Conservation (phyloP, 2,113 vertebrate species). For the Gavialis gangeticus region DNA sequence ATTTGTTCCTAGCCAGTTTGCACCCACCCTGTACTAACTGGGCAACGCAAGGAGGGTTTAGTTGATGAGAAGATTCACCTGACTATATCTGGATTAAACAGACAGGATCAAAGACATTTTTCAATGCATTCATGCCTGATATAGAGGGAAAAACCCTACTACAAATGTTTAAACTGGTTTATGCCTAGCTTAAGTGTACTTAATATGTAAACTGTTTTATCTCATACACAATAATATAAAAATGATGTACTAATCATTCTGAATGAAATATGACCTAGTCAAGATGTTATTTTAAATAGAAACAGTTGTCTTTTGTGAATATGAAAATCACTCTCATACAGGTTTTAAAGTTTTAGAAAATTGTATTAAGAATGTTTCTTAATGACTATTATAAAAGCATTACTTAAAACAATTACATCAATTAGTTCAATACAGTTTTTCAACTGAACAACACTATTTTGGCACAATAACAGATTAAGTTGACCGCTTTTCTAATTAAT, state of each 20-base stretch:
- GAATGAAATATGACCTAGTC: neutral
- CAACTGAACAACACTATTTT: constrained; percentile 47
- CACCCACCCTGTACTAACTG: neutral
- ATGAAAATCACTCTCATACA: constrained; percentile 20
- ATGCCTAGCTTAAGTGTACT: neutral
- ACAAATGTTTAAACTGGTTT: neutral
- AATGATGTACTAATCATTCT: constrained; percentile 12
- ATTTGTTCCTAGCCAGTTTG: neutral
- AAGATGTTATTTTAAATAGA: constrained; percentile 11
- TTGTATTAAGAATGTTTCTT: constrained; percentile 25
- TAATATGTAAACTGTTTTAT: neutral
- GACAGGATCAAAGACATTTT: neutral
- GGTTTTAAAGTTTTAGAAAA: constrained; percentile 43
- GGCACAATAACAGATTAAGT: constrained; percentile 17
- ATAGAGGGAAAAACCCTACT: neutral
- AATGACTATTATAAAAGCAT: neutral
- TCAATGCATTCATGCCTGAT: neutral
- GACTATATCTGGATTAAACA: neutral
- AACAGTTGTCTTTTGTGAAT: neutral
- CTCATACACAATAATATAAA: neutral
- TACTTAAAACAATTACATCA: constrained; percentile 55
- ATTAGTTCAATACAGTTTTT: constrained; percentile 61
- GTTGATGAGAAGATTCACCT: neutral
- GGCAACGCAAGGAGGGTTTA: neutral
- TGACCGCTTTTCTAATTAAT: constrained; percentile 58